These are phyloP conservation scores for Trichomalopsis sarcophagae DNA, from an alignment of 1,140 invertebrate genomes.

Conservation along the genomic window DNA sequence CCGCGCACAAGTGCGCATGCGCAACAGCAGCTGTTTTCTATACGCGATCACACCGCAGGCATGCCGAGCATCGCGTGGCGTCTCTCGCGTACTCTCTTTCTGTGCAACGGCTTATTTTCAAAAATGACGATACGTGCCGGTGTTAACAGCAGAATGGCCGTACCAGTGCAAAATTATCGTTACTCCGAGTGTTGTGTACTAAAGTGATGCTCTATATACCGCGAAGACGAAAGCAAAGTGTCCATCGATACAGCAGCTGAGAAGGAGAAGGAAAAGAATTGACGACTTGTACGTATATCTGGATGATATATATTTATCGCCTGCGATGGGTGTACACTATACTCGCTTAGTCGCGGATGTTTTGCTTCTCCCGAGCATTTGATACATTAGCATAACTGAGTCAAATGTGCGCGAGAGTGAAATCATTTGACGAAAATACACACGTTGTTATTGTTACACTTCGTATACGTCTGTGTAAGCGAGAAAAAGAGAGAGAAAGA, in stretches of 20 bases:
- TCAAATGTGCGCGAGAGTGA: too few relatives aligned
- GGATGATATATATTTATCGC: too few relatives aligned
- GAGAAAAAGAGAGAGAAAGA: slow-evolving; percentile 2
- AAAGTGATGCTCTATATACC: neutral
- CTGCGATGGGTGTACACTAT: too few relatives aligned
- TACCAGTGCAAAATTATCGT: neutral
- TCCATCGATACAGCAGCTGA: too few relatives aligned
- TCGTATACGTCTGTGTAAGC: neutral
- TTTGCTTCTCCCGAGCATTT: too few relatives aligned
- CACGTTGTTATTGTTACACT: neutral
- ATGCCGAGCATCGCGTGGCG: neutral
- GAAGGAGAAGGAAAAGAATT: too few relatives aligned
- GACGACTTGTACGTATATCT: too few relatives aligned
- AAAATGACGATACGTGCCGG: neutral
- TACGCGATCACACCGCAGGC: neutral
- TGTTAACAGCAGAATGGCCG: neutral
- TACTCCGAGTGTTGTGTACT: neutral
- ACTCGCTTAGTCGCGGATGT: too few relatives aligned
- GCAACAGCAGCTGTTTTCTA: neutral
- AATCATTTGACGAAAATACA: too few relatives aligned
- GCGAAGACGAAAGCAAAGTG: neutral
- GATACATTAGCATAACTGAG: too few relatives aligned
- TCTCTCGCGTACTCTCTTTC: neutral
- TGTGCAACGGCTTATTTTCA: neutral
- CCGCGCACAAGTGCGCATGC: neutral